Percentiles rank a stretch among this genome's conserved stretches.
phyloP scores from a whole-genome alignment of 2,888 invertebrate species.

The Ellobium chinense region DNA sequence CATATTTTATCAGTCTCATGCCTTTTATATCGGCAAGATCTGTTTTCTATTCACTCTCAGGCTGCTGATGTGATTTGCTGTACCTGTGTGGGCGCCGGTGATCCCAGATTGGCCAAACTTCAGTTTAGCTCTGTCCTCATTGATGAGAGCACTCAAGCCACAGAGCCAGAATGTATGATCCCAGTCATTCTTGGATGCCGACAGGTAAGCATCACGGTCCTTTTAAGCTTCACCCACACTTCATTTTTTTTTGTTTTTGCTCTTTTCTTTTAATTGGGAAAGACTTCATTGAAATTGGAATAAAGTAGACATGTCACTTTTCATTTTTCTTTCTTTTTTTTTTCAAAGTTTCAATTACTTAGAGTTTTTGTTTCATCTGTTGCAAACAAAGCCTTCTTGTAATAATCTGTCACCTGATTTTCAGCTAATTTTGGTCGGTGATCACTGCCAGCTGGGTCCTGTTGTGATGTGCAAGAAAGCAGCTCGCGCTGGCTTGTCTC shows the following conservation, averaged over 20 bases:
- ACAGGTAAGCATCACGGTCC: slow-evolving; percentile 82
- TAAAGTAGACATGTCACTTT: no score
- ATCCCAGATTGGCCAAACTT: slow-evolving; percentile 93
- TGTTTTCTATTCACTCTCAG: slow-evolving; percentile 60
- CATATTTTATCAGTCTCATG: neutral
- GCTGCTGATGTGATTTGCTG: slow-evolving; percentile 99
- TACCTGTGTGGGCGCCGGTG: slow-evolving; percentile 99
- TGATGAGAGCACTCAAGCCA: slow-evolving; percentile 98
- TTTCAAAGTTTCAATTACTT: no score
- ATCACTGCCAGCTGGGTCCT: slow-evolving; percentile 99
- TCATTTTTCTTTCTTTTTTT: no score
- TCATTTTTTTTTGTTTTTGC: no score
- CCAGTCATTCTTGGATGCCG: slow-evolving; percentile 98
- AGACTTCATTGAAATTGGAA: no score
- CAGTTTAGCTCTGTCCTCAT: slow-evolving; percentile 98
- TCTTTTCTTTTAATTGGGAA: no score
- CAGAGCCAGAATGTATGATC: slow-evolving; percentile 97
- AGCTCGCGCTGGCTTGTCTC: slow-evolving; percentile 96
- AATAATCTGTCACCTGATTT: no score
- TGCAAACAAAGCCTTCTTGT: no score
- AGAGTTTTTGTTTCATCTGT: no score
- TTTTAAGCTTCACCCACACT: no score
- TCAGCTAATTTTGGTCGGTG: slow-evolving; percentile 95
- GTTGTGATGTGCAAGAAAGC: slow-evolving; percentile 99
- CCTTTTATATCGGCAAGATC: neutral